Evolutionary conservation across 1,140 invertebrate species (phyloP).

Genomic region (Conopomorpha cramerella): DNA sequence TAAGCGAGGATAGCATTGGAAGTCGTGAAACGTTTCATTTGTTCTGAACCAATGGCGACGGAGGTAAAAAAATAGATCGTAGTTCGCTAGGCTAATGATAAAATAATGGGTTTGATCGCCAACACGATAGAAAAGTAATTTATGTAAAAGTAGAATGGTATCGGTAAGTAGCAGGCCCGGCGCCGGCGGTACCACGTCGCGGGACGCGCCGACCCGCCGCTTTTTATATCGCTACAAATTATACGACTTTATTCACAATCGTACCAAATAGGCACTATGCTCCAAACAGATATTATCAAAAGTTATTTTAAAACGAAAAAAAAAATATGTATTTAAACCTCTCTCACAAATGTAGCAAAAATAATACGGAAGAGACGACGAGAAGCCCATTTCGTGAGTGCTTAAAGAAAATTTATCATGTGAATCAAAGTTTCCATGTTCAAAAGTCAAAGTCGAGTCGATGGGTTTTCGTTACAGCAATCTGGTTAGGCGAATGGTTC

Average conservation of each 20-base stretch:
- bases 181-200: conserved; percentile 38
- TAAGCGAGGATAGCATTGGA: no score
- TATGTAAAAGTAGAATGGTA: conserved; percentile 44
- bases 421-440: no score
- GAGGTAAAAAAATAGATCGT: conserved; percentile 25
- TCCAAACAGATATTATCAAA: no score
- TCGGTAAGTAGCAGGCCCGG: conserved; percentile 19
- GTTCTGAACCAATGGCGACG: conserved; percentile 11
- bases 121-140: conserved; percentile 57
- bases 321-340: no score
- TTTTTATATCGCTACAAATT: background rate
- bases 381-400: no score
- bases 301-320: no score
- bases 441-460: conserved; percentile 26
- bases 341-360: no score
- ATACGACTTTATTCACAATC: background rate
- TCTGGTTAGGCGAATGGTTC: conserved; percentile 47
- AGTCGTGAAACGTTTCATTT: conserved; percentile 10
- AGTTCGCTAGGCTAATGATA: conserved; percentile 50
- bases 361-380: no score
- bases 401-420: conserved; percentile 33
- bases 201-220: conserved; percentile 21
- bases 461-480: conserved; percentile 48
- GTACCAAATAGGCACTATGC: no score
- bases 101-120: conserved; percentile 50